A percentile compares a stretch with the other conserved stretches of the same genome.
Evolutionary conservation across 2,888 invertebrate genomes (phyloP).

Genomic region (Cataglyphis albicans): DNA sequence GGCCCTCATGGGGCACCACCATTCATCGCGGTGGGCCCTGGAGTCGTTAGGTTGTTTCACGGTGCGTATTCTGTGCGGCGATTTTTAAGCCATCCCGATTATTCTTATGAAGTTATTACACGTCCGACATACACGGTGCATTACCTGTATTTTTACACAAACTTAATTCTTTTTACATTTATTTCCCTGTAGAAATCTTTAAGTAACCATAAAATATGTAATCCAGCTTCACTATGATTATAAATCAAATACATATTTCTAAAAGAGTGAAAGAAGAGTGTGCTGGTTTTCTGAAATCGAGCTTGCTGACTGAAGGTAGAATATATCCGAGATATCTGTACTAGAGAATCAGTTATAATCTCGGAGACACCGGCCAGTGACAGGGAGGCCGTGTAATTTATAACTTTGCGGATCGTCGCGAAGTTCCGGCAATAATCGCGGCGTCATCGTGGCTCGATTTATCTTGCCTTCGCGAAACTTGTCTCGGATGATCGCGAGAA

Average conservation of each 20-base stretch:
- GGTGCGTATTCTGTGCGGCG: constrained; percentile 35
- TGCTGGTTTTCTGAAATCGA: not conserved
- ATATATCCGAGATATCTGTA: not conserved
- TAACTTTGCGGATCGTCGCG: constrained; percentile 51
- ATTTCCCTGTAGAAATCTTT: not conserved
- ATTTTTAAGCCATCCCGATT: constrained; percentile 40
- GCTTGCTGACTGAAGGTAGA: not conserved
- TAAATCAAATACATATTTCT: not conserved
- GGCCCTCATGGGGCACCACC: constrained; percentile 45
- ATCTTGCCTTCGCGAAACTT: constrained; percentile 17
- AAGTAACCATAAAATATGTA: not conserved
- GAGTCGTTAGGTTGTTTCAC: constrained; percentile 50
- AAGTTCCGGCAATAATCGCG: constrained; percentile 55
- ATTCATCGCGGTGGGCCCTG: constrained; percentile 34
- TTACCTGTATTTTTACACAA: not conserved
- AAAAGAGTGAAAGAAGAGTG: not conserved
- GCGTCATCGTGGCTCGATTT: constrained; percentile 51
- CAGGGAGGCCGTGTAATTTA: constrained; percentile 60
- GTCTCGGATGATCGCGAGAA: not conserved
- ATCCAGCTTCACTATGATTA: not conserved
- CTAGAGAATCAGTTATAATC: constrained; percentile 56
- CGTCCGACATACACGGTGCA: not conserved
- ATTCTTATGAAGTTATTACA: constrained; percentile 53
- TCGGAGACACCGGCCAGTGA: constrained; percentile 54
- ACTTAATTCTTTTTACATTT: constrained; percentile 10